Base-by-base conservation (phyloP, 2,797 vertebrate genomes). In the Cirrhinus mrigala region DNA sequence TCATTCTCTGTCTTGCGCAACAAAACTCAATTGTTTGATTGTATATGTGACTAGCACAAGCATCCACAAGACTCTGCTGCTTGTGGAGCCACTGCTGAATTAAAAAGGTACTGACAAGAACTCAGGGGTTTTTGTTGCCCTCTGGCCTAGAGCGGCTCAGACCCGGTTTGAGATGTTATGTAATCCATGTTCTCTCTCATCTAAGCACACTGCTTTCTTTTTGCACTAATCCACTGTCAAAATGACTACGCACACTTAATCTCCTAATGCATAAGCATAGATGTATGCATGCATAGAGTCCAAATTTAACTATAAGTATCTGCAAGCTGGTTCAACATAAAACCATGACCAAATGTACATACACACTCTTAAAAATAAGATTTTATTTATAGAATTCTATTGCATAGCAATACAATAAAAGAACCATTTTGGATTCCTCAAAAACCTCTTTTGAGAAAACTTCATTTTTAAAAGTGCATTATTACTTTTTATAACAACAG, bases 131-230 rank as follows among this genome's bases (percentile, higher is more conserved):
- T 40, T 20, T 37, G 14, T 71, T 60, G 37, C 68, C 52, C 68
- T 71, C 54, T 46, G 46, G 81, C 76, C 86, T n/a, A 22, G 52
- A 87, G 66, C 18, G 8, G 6, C 56, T 73, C 44, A 37, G 22
- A 78, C 54, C 33, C 33, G 18, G n/a, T 83, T 22, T 79, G 62
- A 58, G 74, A 52, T 44, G 76, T 83, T 83, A 83, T 27, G 20
- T 80, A 87, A 83, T 66, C 12, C n/a, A 40, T 54, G 48, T 52
- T 79, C n/a, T 83, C 29, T 74, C 76, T 79, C 64, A 70, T 78
- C 20, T 71, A 52, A 83, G 44, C 37, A 15, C 54, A 16, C 50
- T 54, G 69, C 78, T 81, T 56, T 82, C 73, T 78, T 78, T 54
- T 44, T 58, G 8, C 14, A 20, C 71, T 86, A 46, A 48, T 82